phyloP scores from a whole-genome alignment of 2,888 invertebrate genomes.

The Frankliniella fusca region DNA sequence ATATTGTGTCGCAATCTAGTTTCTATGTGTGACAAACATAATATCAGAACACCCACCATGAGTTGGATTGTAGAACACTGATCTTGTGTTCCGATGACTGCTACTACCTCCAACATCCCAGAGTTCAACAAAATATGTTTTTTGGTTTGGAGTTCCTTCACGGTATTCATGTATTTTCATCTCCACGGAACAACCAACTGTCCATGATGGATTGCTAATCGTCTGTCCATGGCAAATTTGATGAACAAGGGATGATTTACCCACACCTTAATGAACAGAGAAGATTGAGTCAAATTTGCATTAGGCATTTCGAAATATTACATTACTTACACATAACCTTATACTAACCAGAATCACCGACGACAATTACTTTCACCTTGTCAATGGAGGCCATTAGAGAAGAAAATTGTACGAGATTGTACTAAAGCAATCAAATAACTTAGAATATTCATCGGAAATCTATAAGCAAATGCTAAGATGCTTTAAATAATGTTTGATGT shows the following conservation, averaged over 20 bases:
- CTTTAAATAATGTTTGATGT: no score
- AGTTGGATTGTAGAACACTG: conserved; percentile 89
- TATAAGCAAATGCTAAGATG: no score
- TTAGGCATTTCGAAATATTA: neutral
- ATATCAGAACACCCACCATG: conserved; percentile 60
- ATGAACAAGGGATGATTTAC: conserved; percentile 92
- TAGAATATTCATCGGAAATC: neutral
- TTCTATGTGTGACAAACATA: no score
- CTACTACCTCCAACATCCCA: conserved; percentile 97
- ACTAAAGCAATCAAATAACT: neutral
- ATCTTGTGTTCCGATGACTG: conserved; percentile 86
- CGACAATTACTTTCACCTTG: conserved; percentile 84
- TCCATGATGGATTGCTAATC: conserved; percentile 84
- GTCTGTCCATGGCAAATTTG: conserved; percentile 84
- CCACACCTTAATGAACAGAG: conserved; percentile 67
- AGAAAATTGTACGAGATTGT: neutral
- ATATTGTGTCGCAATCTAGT: neutral
- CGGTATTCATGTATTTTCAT: conserved; percentile 92
- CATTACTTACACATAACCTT: neutral
- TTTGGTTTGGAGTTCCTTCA: conserved; percentile 88
- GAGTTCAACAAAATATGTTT: conserved; percentile 87
- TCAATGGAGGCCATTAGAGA: conserved; percentile 73
- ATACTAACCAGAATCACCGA: conserved; percentile 80
- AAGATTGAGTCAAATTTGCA: neutral
- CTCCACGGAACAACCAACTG: conserved; percentile 93